Conservation (phyloP, 2,113 vertebrate genomes). For the Laticauda laticaudata region DNA sequence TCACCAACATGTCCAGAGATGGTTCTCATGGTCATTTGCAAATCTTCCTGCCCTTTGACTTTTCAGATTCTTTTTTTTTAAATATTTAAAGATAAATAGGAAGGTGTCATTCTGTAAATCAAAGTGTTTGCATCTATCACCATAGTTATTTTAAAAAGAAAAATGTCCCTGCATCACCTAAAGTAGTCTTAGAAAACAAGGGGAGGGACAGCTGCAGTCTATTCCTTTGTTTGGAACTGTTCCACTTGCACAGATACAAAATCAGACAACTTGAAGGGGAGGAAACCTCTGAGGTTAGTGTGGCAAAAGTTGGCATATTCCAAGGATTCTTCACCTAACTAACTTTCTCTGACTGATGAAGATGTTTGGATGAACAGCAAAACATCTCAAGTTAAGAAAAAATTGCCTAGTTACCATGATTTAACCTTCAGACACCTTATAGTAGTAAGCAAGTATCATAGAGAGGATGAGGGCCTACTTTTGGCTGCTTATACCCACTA, state of each 20-base stretch:
- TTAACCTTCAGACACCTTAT: neutral
- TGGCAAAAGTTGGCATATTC: neutral
- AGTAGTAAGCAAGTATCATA: neutral
- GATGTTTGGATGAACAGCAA: neutral
- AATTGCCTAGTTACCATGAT: neutral
- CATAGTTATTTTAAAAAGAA: neutral
- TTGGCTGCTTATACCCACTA: neutral
- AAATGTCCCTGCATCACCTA: neutral
- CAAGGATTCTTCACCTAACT: neutral
- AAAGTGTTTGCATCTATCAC: neutral
- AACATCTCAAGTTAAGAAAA: neutral
- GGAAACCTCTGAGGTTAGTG: neutral
- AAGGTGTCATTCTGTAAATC: neutral
- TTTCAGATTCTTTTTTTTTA: neutral
- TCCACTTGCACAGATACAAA: neutral
- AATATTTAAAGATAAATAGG: neutral
- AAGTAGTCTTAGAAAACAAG: neutral
- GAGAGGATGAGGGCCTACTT: neutral
- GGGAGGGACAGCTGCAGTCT: neutral
- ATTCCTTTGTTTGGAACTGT: neutral
- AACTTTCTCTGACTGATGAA: neutral
- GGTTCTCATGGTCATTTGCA: neutral
- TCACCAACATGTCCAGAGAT: neutral
- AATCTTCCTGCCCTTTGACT: neutral
- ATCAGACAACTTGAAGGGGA: neutral